Conservation (phyloP, 2,113 vertebrate genomes). For the Proterorhinus semilunaris region DNA sequence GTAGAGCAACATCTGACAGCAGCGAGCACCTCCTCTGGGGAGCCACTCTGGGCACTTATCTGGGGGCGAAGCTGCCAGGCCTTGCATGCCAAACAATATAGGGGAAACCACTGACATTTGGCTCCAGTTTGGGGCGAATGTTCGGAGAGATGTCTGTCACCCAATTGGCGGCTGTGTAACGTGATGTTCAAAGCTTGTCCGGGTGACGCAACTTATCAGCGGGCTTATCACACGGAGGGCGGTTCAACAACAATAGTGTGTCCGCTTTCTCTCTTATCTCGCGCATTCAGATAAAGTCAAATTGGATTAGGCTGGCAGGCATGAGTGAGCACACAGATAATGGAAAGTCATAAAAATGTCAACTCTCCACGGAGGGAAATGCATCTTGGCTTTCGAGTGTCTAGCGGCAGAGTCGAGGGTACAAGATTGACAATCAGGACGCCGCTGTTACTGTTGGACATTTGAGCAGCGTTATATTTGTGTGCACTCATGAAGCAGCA, state of each 20-base stretch:
- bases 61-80: constrained; percentile 22
- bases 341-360: constrained; percentile 38
- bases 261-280: constrained; percentile 42
- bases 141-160: constrained; percentile 39
- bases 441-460: neutral
- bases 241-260: constrained; percentile 24
- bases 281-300: constrained; percentile 43
- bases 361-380: constrained; percentile 12
- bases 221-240: constrained; percentile 16
- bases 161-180: constrained; percentile 8
- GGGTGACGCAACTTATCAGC: constrained; percentile 41
- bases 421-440: neutral
- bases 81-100: constrained; percentile 34
- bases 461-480: neutral
- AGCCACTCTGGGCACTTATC: constrained; percentile 52
- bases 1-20: constrained; percentile 66
- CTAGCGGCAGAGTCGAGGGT: constrained; percentile 14
- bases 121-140: constrained; percentile 26
- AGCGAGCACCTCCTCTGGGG: constrained; percentile 46
- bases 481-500: neutral
- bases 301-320: constrained; percentile 34
- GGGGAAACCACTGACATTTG: constrained; percentile 24
- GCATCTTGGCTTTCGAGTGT: constrained; percentile 3
- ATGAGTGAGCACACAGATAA: constrained; percentile 39
- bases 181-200: constrained; percentile 22